Percentiles rank a stretch among this genome's conserved stretches.
Evolutionary conservation across 2,797 vertebrate genomes (phyloP).

Genomic region (Sebastes oblongus): DNA sequence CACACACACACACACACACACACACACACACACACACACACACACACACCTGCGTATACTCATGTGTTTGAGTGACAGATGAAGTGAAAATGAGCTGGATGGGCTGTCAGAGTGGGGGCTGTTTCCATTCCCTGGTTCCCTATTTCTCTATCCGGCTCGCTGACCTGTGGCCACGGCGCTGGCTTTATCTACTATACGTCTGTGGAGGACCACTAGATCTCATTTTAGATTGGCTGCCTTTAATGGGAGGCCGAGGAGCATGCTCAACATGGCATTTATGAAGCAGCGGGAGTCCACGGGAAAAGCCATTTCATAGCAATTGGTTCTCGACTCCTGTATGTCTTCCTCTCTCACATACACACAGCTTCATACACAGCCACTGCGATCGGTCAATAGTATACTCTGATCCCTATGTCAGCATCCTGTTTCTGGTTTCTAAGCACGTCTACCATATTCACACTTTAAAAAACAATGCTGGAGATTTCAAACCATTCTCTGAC

Average conservation of each 20-base stretch:
- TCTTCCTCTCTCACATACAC: background rate
- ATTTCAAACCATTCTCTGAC: background rate
- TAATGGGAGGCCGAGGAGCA: slow-evolving; percentile 39
- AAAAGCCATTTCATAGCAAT: slow-evolving; percentile 14
- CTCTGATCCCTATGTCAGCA: background rate
- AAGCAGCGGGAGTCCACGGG: slow-evolving; percentile 6
- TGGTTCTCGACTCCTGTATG: background rate
- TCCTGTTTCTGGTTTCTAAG: background rate
- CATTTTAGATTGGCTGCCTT: slow-evolving; percentile 66
- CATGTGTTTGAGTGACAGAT: slow-evolving; percentile 27
- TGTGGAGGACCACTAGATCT: slow-evolving; percentile 53
- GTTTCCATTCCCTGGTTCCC: slow-evolving; percentile 18
- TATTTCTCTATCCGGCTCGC: slow-evolving; percentile 35
- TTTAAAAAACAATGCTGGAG: background rate
- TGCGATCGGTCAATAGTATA: background rate
- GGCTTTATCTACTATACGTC: slow-evolving; percentile 24
- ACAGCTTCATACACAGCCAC: background rate
- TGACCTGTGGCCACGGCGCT: slow-evolving; percentile 36
- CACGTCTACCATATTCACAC: background rate
- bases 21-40: too few relatives aligned
- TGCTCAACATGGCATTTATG: slow-evolving; percentile 36
- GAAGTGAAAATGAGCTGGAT: slow-evolving; percentile 22
- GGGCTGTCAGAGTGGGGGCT: background rate
- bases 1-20: too few relatives aligned
- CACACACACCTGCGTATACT: background rate